phyloP scores from a whole-genome alignment of 2,113 vertebrate genomes.

The Picathartes gymnocephalus region DNA sequence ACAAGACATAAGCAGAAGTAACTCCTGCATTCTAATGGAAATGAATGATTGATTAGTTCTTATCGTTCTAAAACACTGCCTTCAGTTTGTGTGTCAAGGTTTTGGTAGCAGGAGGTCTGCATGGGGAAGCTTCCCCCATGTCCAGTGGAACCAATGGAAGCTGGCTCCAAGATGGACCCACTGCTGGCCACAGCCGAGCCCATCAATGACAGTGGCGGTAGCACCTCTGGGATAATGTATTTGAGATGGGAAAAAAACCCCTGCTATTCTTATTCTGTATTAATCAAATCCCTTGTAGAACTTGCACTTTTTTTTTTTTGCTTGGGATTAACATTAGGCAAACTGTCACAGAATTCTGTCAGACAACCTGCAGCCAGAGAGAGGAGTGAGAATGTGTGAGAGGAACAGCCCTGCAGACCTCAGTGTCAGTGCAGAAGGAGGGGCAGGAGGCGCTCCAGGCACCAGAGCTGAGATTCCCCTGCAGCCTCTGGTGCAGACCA shows the following conservation, averaged over 20 bases:
- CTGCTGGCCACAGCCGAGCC: neutral
- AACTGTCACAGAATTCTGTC: neutral
- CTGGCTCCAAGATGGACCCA: neutral
- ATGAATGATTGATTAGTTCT: neutral
- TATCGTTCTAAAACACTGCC: neutral
- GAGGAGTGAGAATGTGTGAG: neutral
- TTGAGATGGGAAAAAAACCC: neutral
- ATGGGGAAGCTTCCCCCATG: neutral
- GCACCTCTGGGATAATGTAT: neutral
- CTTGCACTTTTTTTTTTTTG: neutral
- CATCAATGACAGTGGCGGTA: neutral
- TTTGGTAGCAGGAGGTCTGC: neutral
- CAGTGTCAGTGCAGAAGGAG: neutral
- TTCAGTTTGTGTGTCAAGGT: neutral
- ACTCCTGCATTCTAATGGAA: neutral
- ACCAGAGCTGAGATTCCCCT: neutral
- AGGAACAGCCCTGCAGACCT: neutral
- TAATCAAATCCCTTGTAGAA: neutral
- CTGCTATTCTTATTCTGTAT: neutral
- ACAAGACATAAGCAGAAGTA: neutral
- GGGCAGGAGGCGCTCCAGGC: neutral
- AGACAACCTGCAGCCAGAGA: neutral
- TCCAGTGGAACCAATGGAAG: neutral
- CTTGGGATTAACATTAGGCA: neutral
- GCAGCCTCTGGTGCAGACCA: fast-evolving